Evolutionary conservation across 2,113 vertebrate genomes (phyloP).

Genomic region (Apteryx owenii): DNA sequence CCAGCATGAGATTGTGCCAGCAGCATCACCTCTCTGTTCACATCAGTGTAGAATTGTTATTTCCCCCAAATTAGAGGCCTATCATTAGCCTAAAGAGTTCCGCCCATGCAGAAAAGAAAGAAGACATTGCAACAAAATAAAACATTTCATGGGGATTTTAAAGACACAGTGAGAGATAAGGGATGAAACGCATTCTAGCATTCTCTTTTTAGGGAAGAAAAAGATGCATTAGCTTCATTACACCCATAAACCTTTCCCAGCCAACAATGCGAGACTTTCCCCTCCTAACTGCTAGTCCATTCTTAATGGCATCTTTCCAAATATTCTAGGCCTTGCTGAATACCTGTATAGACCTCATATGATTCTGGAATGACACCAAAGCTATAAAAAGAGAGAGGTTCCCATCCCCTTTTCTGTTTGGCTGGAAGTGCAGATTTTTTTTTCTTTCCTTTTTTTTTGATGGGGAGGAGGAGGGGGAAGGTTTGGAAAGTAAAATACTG

Average conservation of each 20-base stretch:
- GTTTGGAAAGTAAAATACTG: background rate
- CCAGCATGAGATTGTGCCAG: accelerated
- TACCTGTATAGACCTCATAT: background rate
- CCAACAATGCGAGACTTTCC: background rate
- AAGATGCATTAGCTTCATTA: background rate
- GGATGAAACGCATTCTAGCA: background rate
- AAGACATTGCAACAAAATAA: accelerated
- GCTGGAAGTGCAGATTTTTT: background rate
- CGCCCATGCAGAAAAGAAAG: background rate
- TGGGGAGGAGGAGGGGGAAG: background rate
- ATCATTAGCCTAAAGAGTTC: background rate
- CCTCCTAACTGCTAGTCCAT: background rate
- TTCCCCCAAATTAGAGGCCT: background rate
- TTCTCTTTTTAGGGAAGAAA: background rate
- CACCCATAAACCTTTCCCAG: background rate
- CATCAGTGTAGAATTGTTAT: background rate
- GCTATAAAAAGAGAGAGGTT: background rate
- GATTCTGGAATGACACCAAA: background rate
- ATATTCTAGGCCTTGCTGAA: background rate
- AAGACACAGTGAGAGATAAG: background rate
- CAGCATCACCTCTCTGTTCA: background rate
- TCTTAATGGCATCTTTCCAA: background rate
- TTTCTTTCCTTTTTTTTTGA: too few species aligned
- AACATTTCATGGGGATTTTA: background rate
- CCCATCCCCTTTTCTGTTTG: background rate